Evolutionary conservation across 2,113 vertebrate genomes (phyloP).

Genomic region (Arizona elegans): DNA sequence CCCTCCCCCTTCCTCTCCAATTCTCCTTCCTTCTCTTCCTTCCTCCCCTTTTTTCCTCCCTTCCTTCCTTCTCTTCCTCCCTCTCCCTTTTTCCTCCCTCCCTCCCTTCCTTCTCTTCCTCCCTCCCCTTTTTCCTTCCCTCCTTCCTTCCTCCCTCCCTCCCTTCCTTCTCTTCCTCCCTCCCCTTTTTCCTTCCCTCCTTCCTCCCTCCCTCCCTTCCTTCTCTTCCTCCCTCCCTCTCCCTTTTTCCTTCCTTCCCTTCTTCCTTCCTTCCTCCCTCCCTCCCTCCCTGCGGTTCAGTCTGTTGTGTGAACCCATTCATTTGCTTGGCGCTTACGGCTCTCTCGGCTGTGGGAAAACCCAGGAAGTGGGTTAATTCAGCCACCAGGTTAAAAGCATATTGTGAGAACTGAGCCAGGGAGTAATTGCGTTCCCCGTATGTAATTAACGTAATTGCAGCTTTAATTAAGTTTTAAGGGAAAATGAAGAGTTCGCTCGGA

Average conservation of each 20-base stretch:
- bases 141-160: no score
- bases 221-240: no score
- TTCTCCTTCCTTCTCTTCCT: no score
- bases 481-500: neutral
- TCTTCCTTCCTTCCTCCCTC: no score
- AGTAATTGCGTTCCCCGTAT: neutral
- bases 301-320: neutral
- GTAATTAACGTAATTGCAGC: neutral
- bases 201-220: no score
- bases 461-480: neutral
- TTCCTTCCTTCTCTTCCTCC: no score
- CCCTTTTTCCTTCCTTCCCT: no score
- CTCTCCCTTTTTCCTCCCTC: rapidly evolving
- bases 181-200: no score
- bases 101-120: no score
- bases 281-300: neutral
- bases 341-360: neutral
- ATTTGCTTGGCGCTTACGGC: neutral
- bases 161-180: no score
- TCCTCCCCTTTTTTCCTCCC: rapidly evolving
- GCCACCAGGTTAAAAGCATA: neutral
- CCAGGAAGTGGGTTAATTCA: neutral
- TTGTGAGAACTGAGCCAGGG: neutral
- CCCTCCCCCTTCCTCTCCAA: no score
- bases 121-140: no score